These are phyloP conservation scores for Nematolebias whitei DNA, from an alignment of 2,113 vertebrate genomes.

Conservation along the genomic window DNA sequence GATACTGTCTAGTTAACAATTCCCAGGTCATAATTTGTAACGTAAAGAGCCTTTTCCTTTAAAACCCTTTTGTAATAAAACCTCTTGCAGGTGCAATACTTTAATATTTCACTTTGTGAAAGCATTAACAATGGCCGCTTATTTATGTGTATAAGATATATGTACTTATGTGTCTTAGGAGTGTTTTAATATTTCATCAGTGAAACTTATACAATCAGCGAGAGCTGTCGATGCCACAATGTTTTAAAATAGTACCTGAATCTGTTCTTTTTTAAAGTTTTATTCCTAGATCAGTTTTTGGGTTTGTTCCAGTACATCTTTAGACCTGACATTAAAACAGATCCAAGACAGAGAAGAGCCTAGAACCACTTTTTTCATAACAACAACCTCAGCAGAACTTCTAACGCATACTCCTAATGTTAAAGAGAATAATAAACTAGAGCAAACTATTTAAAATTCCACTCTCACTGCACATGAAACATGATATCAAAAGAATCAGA, in stretches of 20 bases:
- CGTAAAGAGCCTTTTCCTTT: neutral
- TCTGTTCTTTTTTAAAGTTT: neutral
- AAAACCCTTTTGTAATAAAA: neutral
- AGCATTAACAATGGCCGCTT: too few relatives aligned
- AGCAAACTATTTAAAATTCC: constrained; percentile 37
- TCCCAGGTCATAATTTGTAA: neutral
- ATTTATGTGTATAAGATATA: too few relatives aligned
- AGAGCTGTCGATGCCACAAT: neutral
- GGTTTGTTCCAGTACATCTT: constrained; percentile 5
- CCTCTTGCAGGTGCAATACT: neutral
- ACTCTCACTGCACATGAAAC: constrained; percentile 28
- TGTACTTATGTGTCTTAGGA: too few relatives aligned
- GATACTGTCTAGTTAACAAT: neutral
- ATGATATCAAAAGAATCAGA: constrained; percentile 48
- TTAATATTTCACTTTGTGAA: too few relatives aligned
- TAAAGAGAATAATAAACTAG: constrained; percentile 22
- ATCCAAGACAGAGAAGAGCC: constrained; percentile 2
- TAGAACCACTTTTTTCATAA: constrained; percentile 34
- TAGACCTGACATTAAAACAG: neutral
- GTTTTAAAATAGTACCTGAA: neutral
- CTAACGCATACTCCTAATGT: constrained; percentile 10
- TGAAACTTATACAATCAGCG: too few relatives aligned
- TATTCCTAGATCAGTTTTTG: neutral
- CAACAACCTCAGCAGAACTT: constrained; percentile 18
- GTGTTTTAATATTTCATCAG: too few relatives aligned